These are phyloP conservation scores for Enteromius mattozi DNA, from an alignment of 2,797 vertebrate genomes.

Conservation along the genomic window DNA sequence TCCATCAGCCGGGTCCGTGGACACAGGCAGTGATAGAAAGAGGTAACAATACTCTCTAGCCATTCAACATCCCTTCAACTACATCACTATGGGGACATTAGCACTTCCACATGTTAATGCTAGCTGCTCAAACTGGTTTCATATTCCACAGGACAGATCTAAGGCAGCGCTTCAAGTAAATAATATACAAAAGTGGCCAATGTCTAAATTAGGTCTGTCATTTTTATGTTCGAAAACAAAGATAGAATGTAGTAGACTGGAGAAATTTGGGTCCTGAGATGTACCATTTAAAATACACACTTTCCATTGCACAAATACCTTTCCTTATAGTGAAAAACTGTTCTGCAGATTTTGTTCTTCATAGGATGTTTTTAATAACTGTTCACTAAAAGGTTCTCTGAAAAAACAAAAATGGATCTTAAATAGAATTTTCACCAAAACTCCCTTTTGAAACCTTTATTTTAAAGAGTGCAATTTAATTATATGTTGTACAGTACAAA, in stretches of 20 bases:
- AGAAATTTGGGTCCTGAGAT: neutral
- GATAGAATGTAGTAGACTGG: neutral
- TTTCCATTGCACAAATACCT: neutral
- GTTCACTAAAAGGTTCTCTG: neutral
- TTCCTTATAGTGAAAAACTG: neutral
- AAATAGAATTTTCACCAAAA: neutral
- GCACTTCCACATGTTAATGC: conserved; percentile 50
- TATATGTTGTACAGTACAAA: neutral
- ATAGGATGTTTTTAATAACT: neutral
- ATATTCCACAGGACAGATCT: conserved; percentile 26
- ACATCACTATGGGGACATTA: conserved; percentile 57
- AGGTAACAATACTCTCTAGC: conserved; percentile 59
- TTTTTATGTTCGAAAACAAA: neutral
- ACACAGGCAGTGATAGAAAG: conserved; percentile 51
- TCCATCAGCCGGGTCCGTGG: conserved; percentile 31
- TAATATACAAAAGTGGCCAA: neutral
- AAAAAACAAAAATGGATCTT: neutral
- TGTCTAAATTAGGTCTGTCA: neutral
- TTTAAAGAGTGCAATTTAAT: neutral
- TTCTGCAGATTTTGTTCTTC: neutral
- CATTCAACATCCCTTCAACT: conserved; percentile 59
- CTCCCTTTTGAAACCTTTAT: neutral
- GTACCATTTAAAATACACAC: neutral
- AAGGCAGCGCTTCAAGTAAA: neutral
- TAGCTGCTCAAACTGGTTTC: conserved; percentile 34